Conservation (phyloP, 2,797 vertebrate genomes). For the Moxostoma hubbsi region DNA sequence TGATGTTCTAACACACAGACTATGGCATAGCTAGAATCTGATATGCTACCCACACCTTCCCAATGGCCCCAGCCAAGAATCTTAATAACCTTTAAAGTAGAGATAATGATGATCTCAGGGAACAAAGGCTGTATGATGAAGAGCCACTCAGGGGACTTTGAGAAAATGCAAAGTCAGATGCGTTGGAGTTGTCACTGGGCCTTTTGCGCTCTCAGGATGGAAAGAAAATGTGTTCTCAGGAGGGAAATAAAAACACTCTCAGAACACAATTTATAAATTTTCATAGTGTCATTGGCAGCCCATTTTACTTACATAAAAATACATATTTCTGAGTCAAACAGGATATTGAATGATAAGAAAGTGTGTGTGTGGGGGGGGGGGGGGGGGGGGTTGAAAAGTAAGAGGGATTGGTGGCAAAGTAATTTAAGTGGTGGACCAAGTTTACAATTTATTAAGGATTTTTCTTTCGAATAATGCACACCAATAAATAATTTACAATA, state of each 20-base stretch:
- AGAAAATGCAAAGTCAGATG: slow-evolving; percentile 26
- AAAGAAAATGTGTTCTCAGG: background rate
- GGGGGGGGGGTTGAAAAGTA: too few species aligned
- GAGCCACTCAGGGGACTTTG: slow-evolving; percentile 27
- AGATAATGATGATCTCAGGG: slow-evolving; percentile 39
- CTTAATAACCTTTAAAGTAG: slow-evolving; percentile 49
- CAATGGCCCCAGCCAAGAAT: slow-evolving; percentile 24
- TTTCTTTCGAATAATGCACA: too few species aligned
- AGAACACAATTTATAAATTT: slow-evolving; percentile 7
- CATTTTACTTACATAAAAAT: background rate
- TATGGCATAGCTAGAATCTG: slow-evolving; percentile 39
- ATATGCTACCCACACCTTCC: slow-evolving; percentile 32
- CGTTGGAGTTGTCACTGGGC: background rate
- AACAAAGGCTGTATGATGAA: slow-evolving; percentile 29
- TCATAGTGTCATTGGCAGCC: background rate
- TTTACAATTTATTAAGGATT: too few species aligned
- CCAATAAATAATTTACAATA: too few species aligned
- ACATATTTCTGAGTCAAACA: background rate
- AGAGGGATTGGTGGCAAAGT: too few species aligned
- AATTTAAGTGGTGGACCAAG: too few species aligned
- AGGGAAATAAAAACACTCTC: background rate
- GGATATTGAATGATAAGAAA: background rate
- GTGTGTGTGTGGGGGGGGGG: too few species aligned
- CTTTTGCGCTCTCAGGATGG: background rate
- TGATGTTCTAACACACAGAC: slow-evolving; percentile 44